Base-by-base conservation (phyloP, 2,113 vertebrate species). In the Laterallus jamaicensis region DNA sequence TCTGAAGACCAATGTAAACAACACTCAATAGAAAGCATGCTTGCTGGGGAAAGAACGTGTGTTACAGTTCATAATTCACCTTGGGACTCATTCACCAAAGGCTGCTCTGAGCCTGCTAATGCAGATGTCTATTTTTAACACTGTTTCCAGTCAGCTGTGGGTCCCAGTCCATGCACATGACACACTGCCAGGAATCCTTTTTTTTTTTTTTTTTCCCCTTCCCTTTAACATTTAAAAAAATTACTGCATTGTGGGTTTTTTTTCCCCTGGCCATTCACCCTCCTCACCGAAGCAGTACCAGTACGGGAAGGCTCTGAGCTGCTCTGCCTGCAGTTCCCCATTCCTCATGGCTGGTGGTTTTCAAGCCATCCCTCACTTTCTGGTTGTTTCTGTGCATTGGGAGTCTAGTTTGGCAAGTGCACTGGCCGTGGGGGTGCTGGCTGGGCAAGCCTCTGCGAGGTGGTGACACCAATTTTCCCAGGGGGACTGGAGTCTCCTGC, bases 1-100 rank as follows among this genome's bases (percentile, higher is more conserved):
- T 81, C 49, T 68, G 82, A 86, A 88, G 86, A 81, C 60, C 54
- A 62, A 92, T 66, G 73, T 81, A 90, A 94, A 92, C 81, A 95
- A 78, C 32, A 35, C 76, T 86, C 74, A 56, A 81, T 10, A 83
- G 64, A 84, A 96, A 66, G 25, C 64, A 86, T 67, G 31, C 76
- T 84, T 56, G 58, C 56, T 82, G 67, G 37, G 42, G 69, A 92
- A 60, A 60, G 69, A 87, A 89, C 0, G 3, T 0, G 1, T 52
- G 12, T 86, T 86, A 42, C 52, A 82, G 94, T 95, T 92, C 93
- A 71, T 50, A 71, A 69, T 58, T 75, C 94, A 79, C 89, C 92
- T 93, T 90, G 82, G 56, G 90, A 83, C 80, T 95, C 11, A 2
- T 69, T 83, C 29, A 7, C 80, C 0, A 0, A 83, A 88, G 52